These are phyloP conservation scores for Silurus glanis DNA, from an alignment of 2,113 vertebrate species.

Conservation along the genomic window DNA sequence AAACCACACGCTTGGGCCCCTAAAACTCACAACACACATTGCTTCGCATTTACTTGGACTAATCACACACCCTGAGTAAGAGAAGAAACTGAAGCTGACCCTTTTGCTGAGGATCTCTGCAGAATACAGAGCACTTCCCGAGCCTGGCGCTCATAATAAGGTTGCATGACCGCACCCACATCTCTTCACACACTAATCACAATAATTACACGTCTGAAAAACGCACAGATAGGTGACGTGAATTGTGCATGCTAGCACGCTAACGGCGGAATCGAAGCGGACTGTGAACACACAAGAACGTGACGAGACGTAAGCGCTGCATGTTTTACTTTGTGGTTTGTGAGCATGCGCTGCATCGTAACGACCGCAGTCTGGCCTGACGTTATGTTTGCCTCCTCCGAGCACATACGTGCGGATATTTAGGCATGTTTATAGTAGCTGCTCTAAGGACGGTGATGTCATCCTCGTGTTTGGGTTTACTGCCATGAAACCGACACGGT, in stretches of 20 bases:
- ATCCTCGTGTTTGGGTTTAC: slow-evolving; percentile 61
- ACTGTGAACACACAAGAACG: slow-evolving; percentile 41
- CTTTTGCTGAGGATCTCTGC: slow-evolving; percentile 59
- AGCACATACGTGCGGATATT: slow-evolving; percentile 42
- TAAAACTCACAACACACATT: neutral
- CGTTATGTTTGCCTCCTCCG: neutral
- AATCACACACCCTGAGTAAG: slow-evolving; percentile 9
- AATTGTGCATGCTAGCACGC: slow-evolving; percentile 55
- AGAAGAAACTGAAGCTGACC: slow-evolving; percentile 22
- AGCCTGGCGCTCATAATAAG: slow-evolving; percentile 60
- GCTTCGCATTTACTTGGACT: neutral
- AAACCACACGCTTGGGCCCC: neutral
- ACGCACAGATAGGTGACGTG: slow-evolving; percentile 58
- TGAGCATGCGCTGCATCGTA: slow-evolving; percentile 48
- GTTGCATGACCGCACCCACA: slow-evolving; percentile 62
- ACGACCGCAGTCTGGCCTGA: slow-evolving; percentile 51
- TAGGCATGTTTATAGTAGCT: slow-evolving; percentile 62
- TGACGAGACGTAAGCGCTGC: slow-evolving; percentile 40
- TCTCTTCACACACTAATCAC: slow-evolving; percentile 65
- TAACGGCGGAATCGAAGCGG: slow-evolving; percentile 49
- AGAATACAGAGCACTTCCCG: slow-evolving; percentile 61
- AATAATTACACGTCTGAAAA: slow-evolving; percentile 66
- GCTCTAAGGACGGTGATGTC: slow-evolving; percentile 63
- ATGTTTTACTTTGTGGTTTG: slow-evolving; percentile 45
- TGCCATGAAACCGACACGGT: neutral